Evolutionary conservation across 2,888 invertebrate genomes (phyloP), one percentile per base, ranked within the genome.

Genomic region (Drosophila algonquin): DNA sequence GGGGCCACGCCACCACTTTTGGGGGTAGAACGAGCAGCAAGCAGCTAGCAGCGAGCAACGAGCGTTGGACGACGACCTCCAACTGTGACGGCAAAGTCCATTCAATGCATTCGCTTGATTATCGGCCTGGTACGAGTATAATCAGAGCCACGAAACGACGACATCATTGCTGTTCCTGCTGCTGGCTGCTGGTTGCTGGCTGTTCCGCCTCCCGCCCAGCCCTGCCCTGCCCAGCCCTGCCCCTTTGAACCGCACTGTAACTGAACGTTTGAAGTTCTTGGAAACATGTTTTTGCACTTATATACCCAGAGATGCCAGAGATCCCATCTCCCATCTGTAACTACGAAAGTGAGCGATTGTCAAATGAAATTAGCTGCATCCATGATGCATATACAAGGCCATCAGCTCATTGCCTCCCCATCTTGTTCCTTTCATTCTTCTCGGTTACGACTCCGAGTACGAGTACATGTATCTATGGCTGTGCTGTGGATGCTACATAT

Each of bases 261-360:
- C 40, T 40, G 40, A 40, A 40, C 32, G 24, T 18, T 48, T 40
- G 55, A 58, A 58, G 62, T 63, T 72, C 69, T 69, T 69, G 67
- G 56, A 70, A 85, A 85, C 85, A 85, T 84, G 89, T 84, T 89
- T 89, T 84, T 81, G 85, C 85, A 85, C 85, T 85, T 89, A 87
- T 74, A 44, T 44, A 50, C 51, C 57, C 51, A 63, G 40, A 21
- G 16, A 18, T n/a, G 40, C 50, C 40, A 9, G 24, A 24, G 24
- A 24, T 24, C 4, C 30, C 4, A 27, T 48, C 3, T 12, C 10
- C 44, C 45, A 9, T 48, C 48, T 45, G 46, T 45, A 56, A 65
- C 76, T 50, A 60, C 59, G 61, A 59, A 68, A 44, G 83, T 71
- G 63, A 73, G 71, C 71, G 65, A 81, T 81, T 89, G 84, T 87